Evolutionary conservation across 2,888 invertebrate species (phyloP).

Genomic region (Diadromus collaris): DNA sequence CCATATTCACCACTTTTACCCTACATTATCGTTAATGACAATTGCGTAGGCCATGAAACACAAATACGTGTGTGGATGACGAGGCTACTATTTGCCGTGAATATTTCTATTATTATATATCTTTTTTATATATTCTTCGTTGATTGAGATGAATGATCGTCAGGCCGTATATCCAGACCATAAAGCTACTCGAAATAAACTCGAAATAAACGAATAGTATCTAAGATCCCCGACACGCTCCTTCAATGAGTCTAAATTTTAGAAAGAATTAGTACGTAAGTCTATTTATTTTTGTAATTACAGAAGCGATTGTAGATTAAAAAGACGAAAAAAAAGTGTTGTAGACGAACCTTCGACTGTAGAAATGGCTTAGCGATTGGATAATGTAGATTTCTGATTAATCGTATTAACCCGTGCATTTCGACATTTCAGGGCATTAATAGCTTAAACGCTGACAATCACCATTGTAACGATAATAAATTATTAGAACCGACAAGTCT

Average conservation of each 20-base stretch:
- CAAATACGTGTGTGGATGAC: neutral
- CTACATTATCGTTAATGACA: neutral
- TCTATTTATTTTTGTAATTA: slow-evolving; percentile 51
- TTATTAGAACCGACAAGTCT: slow-evolving; percentile 64
- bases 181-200: neutral
- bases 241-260: slow-evolving; percentile 20
- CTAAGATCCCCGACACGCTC: neutral
- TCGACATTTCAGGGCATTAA: slow-evolving; percentile 68
- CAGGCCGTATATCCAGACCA: slow-evolving; percentile 27
- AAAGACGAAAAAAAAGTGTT: neutral
- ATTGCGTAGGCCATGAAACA: neutral
- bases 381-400: slow-evolving; percentile 19
- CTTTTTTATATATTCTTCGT: neutral
- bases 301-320: neutral
- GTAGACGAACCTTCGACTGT: slow-evolving; percentile 22
- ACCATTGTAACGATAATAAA: slow-evolving; percentile 71
- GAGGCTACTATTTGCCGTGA: neutral
- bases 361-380: slow-evolving; percentile 25
- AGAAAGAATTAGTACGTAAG: slow-evolving; percentile 40
- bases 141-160: slow-evolving; percentile 26
- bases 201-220: neutral
- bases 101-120: neutral
- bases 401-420: slow-evolving; percentile 47
- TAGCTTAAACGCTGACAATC: slow-evolving; percentile 41
- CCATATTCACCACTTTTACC: no score